Evolutionary conservation across 2,888 invertebrate species (phyloP), one percentile per base, ranked within the genome.

Genomic region (Cosmopolites sordidus): DNA sequence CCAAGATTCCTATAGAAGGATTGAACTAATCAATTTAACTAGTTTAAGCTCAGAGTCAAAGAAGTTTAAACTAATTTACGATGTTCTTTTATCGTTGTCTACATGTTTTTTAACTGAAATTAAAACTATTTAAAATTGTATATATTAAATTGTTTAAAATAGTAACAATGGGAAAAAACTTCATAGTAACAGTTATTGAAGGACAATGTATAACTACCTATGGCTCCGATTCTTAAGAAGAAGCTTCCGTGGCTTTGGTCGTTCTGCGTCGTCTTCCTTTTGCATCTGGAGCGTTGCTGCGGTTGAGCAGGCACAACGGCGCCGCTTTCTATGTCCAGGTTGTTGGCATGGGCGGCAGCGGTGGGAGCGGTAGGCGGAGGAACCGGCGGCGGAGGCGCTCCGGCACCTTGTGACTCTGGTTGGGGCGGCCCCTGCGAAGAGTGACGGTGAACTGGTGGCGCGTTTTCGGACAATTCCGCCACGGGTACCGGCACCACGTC

Each of bases 171-270:
- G n/a, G n/a, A n/a, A n/a, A n/a, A n/a, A n/a, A n/a, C n/a, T n/a
- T n/a, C n/a, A n/a, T n/a, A n/a, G n/a, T n/a, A n/a, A n/a, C n/a
- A n/a, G n/a, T n/a, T n/a, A n/a, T n/a, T n/a, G n/a, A n/a, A n/a
- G n/a, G n/a, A n/a, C n/a, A 22, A 33, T 4, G 11, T 12, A 33
- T 48, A 56, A 76, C 79, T 81, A 93, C 93, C 93, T 66, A 94
- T 92, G 62, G 92, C 92, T 65, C 94, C 93, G 70, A 94, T 91
- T 66, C 94, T 81, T 47, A 94, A 80, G 75, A 93, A 94, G 76
- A 94, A 93, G 67, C 92, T 93, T 64, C 93, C 93, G 73, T 93
- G 92, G 69, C 91, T 91, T 67, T 88, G 88, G 70, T 92, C 91
- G 69, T 90, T 92, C 71, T 92, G 92, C 15, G 92, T 89, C 47